Conservation (phyloP, 1,140 invertebrate genomes). For the Anoplophora glabripennis region DNA sequence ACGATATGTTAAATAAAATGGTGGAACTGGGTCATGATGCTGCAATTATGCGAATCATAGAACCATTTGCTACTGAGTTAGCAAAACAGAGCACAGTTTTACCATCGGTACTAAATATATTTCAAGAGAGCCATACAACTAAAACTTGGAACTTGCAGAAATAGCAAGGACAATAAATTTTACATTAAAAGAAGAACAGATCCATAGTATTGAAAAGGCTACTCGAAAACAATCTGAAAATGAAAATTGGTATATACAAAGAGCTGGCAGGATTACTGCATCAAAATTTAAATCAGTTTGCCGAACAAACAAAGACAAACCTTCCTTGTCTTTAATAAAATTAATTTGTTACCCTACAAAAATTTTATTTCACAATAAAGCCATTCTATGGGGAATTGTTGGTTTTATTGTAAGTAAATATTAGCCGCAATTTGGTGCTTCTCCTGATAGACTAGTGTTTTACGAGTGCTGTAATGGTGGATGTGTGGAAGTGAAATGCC, state of each 20-base stretch:
- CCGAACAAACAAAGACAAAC: conserved; percentile 5
- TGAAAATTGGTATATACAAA: not conserved
- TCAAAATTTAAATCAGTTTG: conserved; percentile 14
- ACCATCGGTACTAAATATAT: conserved; percentile 2
- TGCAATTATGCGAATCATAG: conserved; percentile 1
- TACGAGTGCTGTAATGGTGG: too few species aligned
- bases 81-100: not conserved
- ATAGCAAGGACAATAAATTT: not conserved
- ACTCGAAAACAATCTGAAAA: conserved; percentile 1
- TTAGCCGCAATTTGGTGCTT: too few species aligned
- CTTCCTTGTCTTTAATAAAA: conserved; percentile 13
- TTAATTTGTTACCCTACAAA: conserved; percentile 8
- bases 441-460: too few species aligned
- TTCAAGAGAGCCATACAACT: not conserved
- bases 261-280: conserved; percentile 13
- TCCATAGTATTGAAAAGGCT: not conserved
- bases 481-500: too few species aligned
- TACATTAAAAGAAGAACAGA: not conserved
- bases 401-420: too few species aligned
- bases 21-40: conserved; percentile 2
- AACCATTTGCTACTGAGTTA: conserved; percentile 5
- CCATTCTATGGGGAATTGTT: conserved; percentile 7
- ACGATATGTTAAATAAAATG: conserved; percentile 1
- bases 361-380: not conserved
- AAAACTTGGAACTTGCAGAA: not conserved